A percentile compares a stretch with the other conserved stretches of the same genome.
Evolutionary conservation across 1,140 invertebrate species (phyloP).

Genomic region (Oncopodura yosiiana): DNA sequence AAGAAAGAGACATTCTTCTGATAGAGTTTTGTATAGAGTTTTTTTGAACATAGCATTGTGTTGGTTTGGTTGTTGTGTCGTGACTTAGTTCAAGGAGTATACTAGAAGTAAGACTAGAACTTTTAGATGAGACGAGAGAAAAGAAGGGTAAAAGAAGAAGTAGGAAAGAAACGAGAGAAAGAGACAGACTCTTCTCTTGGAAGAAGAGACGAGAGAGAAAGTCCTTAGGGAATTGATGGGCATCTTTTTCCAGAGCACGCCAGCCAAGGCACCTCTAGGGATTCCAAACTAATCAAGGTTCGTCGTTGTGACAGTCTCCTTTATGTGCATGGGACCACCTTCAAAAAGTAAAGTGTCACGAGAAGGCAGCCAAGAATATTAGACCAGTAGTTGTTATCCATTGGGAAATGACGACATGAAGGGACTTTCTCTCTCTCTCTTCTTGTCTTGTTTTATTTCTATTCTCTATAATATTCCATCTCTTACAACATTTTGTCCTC

Average conservation of each 20-base stretch:
- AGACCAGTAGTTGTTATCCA: slow-evolving; percentile 30
- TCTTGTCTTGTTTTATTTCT: slow-evolving; percentile 5
- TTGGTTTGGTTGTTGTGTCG: neutral
- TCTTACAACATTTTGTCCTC: neutral
- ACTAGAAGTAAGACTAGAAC: neutral
- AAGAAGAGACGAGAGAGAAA: slow-evolving; percentile 25
- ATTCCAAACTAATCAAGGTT: slow-evolving; percentile 36
- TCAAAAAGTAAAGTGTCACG: slow-evolving; percentile 33
- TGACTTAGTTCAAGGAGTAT: too few species aligned
- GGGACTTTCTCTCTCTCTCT: slow-evolving; percentile 19
- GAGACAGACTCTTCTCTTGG: neutral
- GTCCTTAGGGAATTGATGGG: slow-evolving; percentile 28
- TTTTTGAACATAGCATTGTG: neutral
- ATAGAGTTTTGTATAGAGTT: too few species aligned
- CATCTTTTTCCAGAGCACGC: slow-evolving; percentile 35
- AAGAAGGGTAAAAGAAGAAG: slow-evolving; percentile 20
- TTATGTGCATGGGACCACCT: slow-evolving; percentile 36
- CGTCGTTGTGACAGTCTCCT: slow-evolving; percentile 36
- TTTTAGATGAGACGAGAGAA: slow-evolving; percentile 7
- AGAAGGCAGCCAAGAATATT: slow-evolving; percentile 27
- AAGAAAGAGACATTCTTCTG: too few species aligned
- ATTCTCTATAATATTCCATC: too few species aligned
- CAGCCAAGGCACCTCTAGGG: slow-evolving; percentile 26
- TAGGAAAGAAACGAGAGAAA: neutral
- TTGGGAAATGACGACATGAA: slow-evolving; percentile 30